Conservation (phyloP, 2,113 vertebrate species). For the Aix galericulata region DNA sequence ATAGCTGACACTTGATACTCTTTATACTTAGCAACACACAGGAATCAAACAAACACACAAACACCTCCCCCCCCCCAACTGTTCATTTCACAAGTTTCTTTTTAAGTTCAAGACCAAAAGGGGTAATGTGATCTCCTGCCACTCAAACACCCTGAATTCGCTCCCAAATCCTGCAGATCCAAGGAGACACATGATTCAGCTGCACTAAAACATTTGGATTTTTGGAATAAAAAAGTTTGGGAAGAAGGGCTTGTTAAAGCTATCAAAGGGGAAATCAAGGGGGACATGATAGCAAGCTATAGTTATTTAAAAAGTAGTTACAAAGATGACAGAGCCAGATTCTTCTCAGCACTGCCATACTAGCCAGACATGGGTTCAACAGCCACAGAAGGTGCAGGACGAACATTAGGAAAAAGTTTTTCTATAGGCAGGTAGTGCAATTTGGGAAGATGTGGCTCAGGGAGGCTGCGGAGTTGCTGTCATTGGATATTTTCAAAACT, state of each 20-base stretch:
- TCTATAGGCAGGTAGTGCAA: background rate
- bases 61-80: too few relatives aligned
- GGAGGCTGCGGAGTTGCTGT: background rate
- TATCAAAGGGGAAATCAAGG: background rate
- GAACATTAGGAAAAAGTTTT: background rate
- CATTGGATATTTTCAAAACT: background rate
- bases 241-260: background rate
- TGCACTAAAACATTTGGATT: background rate
- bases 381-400: background rate
- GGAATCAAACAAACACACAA: background rate
- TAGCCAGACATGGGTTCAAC: background rate
- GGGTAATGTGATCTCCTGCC: background rate
- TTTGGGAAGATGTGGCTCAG: accelerated
- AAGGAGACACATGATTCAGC: background rate
- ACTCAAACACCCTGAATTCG: background rate
- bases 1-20: background rate
- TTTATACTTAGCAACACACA: background rate
- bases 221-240: background rate
- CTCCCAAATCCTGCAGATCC: background rate
- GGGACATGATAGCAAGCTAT: background rate
- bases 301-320: background rate
- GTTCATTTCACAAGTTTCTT: background rate
- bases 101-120: background rate
- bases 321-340: background rate
- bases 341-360: background rate